A percentile compares a stretch with the other conserved stretches of the same genome.
Evolutionary conservation across 2,888 invertebrate species (phyloP).

Genomic region (Epinotia brunnichana): DNA sequence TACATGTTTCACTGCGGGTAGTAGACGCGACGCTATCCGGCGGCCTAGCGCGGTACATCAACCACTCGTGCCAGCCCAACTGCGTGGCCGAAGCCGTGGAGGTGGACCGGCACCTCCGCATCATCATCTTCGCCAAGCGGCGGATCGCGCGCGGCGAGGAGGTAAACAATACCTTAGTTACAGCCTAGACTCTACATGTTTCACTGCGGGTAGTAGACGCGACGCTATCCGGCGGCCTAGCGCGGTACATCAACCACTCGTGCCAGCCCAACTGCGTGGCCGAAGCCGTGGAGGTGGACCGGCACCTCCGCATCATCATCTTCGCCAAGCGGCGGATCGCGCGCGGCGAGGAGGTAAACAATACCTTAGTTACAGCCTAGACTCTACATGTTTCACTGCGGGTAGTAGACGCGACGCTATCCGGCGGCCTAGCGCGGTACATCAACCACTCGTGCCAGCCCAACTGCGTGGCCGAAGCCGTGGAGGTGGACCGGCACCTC

Average conservation of each 20-base stretch:
- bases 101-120: constrained; percentile 97
- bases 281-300: constrained; percentile 98
- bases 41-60: constrained; percentile 98
- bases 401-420: constrained; percentile 99
- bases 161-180: constrained; percentile 80
- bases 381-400: no score
- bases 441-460: constrained; percentile 99
- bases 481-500: constrained; percentile 97
- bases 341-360: constrained; percentile 97
- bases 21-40: constrained; percentile 99
- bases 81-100: constrained; percentile 99
- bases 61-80: constrained; percentile 99
- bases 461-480: constrained; percentile 99
- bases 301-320: constrained; percentile 98
- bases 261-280: constrained; percentile 99
- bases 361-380: neutral
- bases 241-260: constrained; percentile 99
- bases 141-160: constrained; percentile 98
- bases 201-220: no score
- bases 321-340: constrained; percentile 98
- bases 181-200: no score
- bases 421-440: constrained; percentile 98
- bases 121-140: constrained; percentile 98
- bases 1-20: no score
- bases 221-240: constrained; percentile 97